Evolutionary conservation across 2,888 invertebrate genomes (phyloP).

Genomic region (Scaptomyza tumidula): DNA sequence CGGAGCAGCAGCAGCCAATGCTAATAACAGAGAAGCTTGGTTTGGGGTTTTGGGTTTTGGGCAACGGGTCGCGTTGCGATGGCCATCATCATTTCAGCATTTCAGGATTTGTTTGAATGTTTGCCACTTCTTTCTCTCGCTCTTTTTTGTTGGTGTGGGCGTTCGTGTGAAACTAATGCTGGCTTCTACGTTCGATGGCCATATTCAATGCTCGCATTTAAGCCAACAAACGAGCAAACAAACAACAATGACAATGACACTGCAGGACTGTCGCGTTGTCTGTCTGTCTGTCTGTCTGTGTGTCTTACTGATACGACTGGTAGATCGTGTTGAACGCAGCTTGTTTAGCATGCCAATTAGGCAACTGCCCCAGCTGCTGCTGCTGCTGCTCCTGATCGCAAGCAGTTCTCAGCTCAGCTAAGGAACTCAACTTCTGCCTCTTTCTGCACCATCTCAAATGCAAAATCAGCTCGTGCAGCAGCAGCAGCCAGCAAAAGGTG

Average conservation of each 20-base stretch:
- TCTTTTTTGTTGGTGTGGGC: conserved; percentile 55
- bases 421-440: background rate
- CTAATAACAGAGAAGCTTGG: conserved; percentile 68
- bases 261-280: conserved; percentile 27
- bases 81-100: conserved; percentile 64
- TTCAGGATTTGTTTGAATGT: conserved; percentile 33
- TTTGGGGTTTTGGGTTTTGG: conserved; percentile 25
- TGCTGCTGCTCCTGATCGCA: conserved; percentile 16
- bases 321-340: conserved; percentile 80
- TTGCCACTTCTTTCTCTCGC: background rate
- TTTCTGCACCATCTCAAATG: conserved; percentile 74
- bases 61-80: conserved; percentile 61
- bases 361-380: conserved; percentile 54
- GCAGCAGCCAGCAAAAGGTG: conserved; percentile 79
- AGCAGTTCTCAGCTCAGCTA: conserved; percentile 29
- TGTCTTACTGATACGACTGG: conserved; percentile 67
- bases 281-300: conserved; percentile 33
- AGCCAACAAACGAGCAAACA: conserved; percentile 45
- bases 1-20: conserved; percentile 21
- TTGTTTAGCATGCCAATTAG: conserved; percentile 80
- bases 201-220: conserved; percentile 51
- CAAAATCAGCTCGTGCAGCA: conserved; percentile 80
- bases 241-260: conserved; percentile 53
- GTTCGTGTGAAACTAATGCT: conserved; percentile 77
- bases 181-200: conserved; percentile 29